phyloP scores from a whole-genome alignment of 2,113 vertebrate genomes.

The Sapayoa aenigma region DNA sequence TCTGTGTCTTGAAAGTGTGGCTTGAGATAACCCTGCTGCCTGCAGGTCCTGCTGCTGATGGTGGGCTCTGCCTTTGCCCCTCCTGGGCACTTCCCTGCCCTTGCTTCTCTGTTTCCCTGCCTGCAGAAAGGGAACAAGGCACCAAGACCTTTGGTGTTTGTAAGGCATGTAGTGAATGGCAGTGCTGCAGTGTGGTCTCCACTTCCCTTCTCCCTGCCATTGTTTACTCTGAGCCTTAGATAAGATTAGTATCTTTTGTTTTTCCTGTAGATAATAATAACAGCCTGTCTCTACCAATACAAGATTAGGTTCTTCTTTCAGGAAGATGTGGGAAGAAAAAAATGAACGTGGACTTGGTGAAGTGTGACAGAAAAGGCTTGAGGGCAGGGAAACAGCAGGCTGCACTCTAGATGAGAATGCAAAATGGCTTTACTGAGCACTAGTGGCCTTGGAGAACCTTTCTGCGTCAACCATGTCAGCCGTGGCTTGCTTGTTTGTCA shows the following conservation, averaged over 20 bases:
- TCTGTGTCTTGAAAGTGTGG: rapidly evolving
- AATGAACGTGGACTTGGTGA: not conserved
- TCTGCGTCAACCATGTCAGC: not conserved
- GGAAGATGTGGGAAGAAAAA: not conserved
- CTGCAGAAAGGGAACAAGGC: not conserved
- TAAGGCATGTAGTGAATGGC: not conserved
- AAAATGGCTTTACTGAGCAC: not conserved
- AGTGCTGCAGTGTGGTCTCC: rapidly evolving
- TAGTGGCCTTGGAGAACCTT: not conserved
- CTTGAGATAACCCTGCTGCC: not conserved
- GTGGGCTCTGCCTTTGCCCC: not conserved
- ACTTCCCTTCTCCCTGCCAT: not conserved
- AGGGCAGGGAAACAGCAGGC: not conserved
- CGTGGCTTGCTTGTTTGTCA: not conserved
- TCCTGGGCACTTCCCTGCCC: not conserved
- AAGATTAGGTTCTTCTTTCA: not conserved
- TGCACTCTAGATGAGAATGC: not conserved
- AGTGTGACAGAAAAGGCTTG: not conserved
- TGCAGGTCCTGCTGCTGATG: rapidly evolving
- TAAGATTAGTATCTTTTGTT: conserved; percentile 42
- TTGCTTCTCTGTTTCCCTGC: not conserved
- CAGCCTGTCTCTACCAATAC: not conserved
- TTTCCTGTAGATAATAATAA: conserved; percentile 49
- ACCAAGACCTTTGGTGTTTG: not conserved
- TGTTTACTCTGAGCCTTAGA: not conserved